Percentiles rank a stretch among this genome's conserved stretches.
These are phyloP conservation scores for Mystacornis crossleyi DNA, from an alignment of 2,113 vertebrate species.

Conservation along the genomic window DNA sequence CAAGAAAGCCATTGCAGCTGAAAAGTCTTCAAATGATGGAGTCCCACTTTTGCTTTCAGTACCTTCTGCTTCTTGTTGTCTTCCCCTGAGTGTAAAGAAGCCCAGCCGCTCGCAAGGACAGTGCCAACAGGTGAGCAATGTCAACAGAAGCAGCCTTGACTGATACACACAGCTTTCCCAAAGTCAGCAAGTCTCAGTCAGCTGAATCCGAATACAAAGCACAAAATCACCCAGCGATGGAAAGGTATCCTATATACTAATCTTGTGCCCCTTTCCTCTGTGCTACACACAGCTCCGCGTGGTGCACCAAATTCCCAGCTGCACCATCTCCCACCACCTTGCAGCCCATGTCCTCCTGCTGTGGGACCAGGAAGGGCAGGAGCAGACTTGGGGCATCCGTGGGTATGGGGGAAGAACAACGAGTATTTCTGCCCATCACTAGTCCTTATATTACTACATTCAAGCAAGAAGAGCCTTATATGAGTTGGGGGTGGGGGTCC, in stretches of 20 bases:
- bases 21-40: not conserved
- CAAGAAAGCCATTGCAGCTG: not conserved
- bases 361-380: not conserved
- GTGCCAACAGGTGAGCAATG: not conserved
- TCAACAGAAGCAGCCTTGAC: not conserved
- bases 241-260: not conserved
- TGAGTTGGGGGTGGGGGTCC: not conserved
- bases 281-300: not conserved
- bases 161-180: not conserved
- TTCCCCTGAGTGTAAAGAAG: not conserved
- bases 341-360: not conserved
- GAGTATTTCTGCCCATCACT: not conserved
- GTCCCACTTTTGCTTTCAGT: not conserved
- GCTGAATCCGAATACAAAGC: rapidly evolving
- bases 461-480: not conserved
- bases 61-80: not conserved
- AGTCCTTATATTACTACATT: not conserved
- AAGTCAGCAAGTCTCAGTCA: not conserved
- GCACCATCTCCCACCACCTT: too few relatives aligned
- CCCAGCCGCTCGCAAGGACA: not conserved
- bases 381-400: rapidly evolving
- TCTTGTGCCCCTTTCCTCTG: not conserved
- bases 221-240: not conserved
- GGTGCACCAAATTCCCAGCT: not conserved
- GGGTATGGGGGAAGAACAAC: not conserved